phyloP scores from a whole-genome alignment of 2,113 vertebrate genomes.

The Melierax canorus region DNA sequence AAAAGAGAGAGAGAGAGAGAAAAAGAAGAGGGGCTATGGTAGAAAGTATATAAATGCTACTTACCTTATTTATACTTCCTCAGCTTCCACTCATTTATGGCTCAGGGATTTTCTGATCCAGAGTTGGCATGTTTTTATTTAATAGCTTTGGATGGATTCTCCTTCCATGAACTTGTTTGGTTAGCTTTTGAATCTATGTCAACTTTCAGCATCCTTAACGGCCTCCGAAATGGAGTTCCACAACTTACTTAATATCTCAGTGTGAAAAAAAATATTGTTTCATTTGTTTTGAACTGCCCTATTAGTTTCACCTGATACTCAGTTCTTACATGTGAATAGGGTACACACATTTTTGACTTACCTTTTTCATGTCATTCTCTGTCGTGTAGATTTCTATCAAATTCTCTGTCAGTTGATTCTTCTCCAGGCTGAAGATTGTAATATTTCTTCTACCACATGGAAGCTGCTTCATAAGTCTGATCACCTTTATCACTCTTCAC shows the following conservation, averaged over 20 bases:
- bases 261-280: background rate
- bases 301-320: background rate
- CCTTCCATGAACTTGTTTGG: background rate
- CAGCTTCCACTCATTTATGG: background rate
- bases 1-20: too few species aligned
- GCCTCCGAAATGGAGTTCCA: background rate
- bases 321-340: background rate
- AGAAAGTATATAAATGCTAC: background rate
- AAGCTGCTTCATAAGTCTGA: background rate
- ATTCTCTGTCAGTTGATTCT: background rate
- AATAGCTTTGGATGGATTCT: background rate
- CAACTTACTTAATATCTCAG: background rate
- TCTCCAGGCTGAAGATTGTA: background rate
- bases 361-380: background rate
- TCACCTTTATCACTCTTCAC: background rate
- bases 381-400: background rate
- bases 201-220: background rate
- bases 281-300: background rate
- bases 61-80: background rate
- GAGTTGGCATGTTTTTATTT: background rate
- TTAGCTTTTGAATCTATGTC: background rate
- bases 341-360: background rate
- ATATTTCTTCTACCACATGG: background rate
- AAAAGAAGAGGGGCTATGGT: background rate
- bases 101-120: background rate